phyloP scores from a whole-genome alignment of 2,797 vertebrate genomes.

The Acestrorhynchus altus region DNA sequence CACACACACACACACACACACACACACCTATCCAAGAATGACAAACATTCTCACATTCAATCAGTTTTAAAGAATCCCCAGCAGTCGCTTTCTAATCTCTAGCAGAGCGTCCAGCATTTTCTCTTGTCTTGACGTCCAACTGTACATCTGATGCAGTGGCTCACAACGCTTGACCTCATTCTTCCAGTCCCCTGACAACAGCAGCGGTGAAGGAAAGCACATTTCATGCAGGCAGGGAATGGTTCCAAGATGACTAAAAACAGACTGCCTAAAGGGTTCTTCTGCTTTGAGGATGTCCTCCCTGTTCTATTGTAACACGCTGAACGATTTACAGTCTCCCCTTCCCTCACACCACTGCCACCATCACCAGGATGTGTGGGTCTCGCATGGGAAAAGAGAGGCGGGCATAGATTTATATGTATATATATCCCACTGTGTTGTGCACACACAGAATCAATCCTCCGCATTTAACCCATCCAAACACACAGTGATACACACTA shows the following conservation, averaged over 20 bases:
- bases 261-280: not conserved
- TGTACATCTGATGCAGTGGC: not conserved
- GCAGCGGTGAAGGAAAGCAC: not conserved
- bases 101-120: not conserved
- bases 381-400: too few relatives aligned
- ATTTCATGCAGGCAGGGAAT: too few relatives aligned
- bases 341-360: not conserved
- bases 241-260: too few relatives aligned
- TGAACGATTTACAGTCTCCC: not conserved
- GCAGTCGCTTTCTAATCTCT: not conserved
- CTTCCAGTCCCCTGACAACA: not conserved
- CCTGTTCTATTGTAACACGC: not conserved
- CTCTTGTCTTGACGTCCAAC: not conserved
- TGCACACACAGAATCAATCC: too few relatives aligned
- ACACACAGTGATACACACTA: too few relatives aligned
- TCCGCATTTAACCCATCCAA: too few relatives aligned
- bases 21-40: not conserved
- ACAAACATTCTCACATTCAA: not conserved
- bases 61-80: not conserved
- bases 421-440: too few relatives aligned
- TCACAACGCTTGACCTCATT: conserved; percentile 6
- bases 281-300: not conserved
- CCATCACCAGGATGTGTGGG: not conserved
- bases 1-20: not conserved
- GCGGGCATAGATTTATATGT: too few relatives aligned